Evolutionary conservation across 2,888 invertebrate species (phyloP).

Genomic region (Syritta pipiens): DNA sequence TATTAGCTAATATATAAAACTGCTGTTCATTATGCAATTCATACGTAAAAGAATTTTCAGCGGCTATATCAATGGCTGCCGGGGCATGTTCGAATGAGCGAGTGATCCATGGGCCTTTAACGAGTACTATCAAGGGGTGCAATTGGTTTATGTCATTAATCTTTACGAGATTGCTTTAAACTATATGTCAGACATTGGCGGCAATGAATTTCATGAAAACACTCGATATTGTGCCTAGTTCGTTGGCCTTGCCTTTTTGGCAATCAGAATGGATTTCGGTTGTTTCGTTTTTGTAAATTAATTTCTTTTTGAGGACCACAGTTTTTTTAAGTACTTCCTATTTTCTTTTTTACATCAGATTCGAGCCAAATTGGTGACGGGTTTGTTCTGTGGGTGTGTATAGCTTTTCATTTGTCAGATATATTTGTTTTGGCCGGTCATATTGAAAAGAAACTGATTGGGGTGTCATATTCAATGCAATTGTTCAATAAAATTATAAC

Average conservation of each 20-base stretch:
- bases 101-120: conserved; percentile 58
- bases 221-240: conserved; percentile 20
- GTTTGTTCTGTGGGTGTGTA: too few species aligned
- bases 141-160: conserved; percentile 50
- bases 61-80: conserved; percentile 13
- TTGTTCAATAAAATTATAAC: too few species aligned
- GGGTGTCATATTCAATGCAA: too few species aligned
- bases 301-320: conserved; percentile 23
- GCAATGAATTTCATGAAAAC: conserved; percentile 46
- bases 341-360: conserved; percentile 56
- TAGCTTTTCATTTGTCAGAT: too few species aligned
- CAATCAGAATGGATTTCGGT: neutral
- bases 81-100: neutral
- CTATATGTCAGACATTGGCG: conserved; percentile 40
- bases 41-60: neutral
- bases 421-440: too few species aligned
- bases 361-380: conserved; percentile 49
- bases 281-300: conserved; percentile 6
- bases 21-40: conserved; percentile 21
- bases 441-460: too few species aligned
- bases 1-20: conserved; percentile 26
- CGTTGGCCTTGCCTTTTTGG: conserved; percentile 34
- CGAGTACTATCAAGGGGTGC: conserved; percentile 37
- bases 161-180: conserved; percentile 13
- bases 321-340: conserved; percentile 59